These are phyloP conservation scores for Brachionus manjavacas DNA, from an alignment of 1,140 invertebrate species.

Conservation along the genomic window DNA sequence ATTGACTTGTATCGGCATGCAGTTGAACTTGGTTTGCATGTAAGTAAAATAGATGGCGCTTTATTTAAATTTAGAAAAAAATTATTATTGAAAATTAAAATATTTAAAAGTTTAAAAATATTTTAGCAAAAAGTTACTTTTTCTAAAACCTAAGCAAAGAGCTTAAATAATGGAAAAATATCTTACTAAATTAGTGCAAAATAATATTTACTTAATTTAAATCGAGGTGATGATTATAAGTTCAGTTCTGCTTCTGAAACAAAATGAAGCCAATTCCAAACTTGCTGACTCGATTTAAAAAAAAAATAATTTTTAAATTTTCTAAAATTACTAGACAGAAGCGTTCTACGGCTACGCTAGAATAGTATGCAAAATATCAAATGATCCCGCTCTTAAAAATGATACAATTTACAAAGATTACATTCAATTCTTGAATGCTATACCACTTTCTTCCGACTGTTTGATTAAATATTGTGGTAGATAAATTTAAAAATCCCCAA, in stretches of 20 bases:
- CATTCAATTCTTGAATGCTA: slow-evolving; percentile 40
- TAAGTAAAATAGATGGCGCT: slow-evolving; percentile 34
- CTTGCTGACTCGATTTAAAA: slow-evolving; percentile 40
- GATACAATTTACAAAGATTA: slow-evolving; percentile 31
- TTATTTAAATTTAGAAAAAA: not conserved
- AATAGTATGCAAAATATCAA: slow-evolving; percentile 27
- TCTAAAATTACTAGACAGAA: not conserved
- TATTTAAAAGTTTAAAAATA: not conserved
- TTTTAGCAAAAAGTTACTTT: not conserved
- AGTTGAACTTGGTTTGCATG: slow-evolving; percentile 29
- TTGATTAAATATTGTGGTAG: slow-evolving; percentile 27
- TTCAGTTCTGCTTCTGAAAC: slow-evolving; percentile 43
- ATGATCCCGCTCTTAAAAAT: not conserved
- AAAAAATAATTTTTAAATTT: not conserved
- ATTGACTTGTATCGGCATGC: slow-evolving; percentile 38
- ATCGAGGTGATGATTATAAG: slow-evolving; percentile 37
- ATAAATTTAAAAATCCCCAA: not conserved
- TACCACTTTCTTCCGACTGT: slow-evolving; percentile 33
- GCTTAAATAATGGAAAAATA: not conserved
- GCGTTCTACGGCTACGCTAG: slow-evolving; percentile 9
- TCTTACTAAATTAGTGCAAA: not conserved
- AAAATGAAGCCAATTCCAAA: slow-evolving; percentile 13
- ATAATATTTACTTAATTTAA: not conserved
- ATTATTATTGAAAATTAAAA: slow-evolving; percentile 8
- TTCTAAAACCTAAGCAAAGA: not conserved